phyloP scores from a whole-genome alignment of 2,888 invertebrate genomes.

The Luperina nickerlii region DNA sequence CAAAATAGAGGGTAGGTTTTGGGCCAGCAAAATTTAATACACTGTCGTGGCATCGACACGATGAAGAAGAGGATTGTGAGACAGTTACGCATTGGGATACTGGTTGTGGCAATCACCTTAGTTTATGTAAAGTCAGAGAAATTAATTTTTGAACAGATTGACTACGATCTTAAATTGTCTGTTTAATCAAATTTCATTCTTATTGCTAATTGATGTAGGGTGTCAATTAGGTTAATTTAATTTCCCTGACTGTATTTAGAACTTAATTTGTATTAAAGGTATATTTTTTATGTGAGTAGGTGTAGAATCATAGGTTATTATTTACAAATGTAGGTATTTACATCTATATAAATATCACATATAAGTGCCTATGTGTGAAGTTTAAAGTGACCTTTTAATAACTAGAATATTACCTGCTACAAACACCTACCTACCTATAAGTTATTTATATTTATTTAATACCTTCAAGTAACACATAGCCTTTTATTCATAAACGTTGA shows the following conservation, averaged over 20 bases:
- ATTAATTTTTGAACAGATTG: background rate
- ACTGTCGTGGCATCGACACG: background rate
- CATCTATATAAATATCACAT: background rate
- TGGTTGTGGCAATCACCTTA: constrained; percentile 17
- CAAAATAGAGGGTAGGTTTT: too few species aligned
- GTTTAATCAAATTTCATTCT: background rate
- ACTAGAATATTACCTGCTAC: constrained; percentile 21
- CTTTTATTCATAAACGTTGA: too few species aligned
- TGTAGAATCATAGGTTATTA: constrained; percentile 1
- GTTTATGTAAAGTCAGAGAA: background rate
- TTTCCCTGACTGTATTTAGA: background rate
- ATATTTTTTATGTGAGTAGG: background rate
- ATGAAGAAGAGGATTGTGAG: background rate
- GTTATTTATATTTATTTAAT: background rate
- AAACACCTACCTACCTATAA: background rate
- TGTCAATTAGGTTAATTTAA: background rate
- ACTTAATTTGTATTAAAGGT: background rate
- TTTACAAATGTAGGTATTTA: constrained; percentile 11
- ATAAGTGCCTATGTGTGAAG: constrained; percentile 1
- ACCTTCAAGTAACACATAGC: constrained; percentile 8
- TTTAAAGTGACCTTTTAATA: constrained; percentile 12
- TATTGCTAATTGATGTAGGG: background rate
- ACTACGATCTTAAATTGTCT: background rate
- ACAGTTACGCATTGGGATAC: background rate
- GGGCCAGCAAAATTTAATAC: too few species aligned